These are phyloP conservation scores for Cephus pygmeus DNA, from an alignment of 2,888 invertebrate species.

Conservation along the genomic window DNA sequence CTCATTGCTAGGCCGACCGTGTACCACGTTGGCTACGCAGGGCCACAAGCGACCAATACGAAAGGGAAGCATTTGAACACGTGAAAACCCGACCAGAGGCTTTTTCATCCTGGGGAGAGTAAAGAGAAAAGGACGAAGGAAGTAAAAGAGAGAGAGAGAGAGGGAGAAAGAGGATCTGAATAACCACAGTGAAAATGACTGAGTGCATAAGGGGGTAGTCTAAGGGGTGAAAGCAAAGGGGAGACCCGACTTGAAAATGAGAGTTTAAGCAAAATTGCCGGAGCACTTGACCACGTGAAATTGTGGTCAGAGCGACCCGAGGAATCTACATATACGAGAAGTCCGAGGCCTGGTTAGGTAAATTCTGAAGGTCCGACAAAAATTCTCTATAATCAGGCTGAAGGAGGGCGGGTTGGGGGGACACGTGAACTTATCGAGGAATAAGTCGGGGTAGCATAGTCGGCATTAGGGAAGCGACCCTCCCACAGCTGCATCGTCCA, in stretches of 20 bases:
- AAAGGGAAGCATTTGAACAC: background rate
- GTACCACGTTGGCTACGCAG: background rate
- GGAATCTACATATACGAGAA: slow-evolving; percentile 13
- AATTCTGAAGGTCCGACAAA: slow-evolving; percentile 7
- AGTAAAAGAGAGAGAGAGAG: no score
- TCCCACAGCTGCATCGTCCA: slow-evolving; percentile 47
- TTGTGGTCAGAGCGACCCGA: slow-evolving; percentile 15
- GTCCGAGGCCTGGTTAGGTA: slow-evolving; percentile 11
- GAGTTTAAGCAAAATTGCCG: slow-evolving; percentile 25
- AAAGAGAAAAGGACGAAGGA: background rate
- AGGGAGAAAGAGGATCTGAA: no score
- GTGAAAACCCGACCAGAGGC: background rate
- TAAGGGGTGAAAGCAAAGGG: background rate
- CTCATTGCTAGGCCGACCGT: background rate
- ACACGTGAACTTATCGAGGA: slow-evolving; percentile 5
- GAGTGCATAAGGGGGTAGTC: background rate
- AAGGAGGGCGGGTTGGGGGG: slow-evolving; percentile 9
- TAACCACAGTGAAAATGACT: no score
- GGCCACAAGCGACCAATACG: background rate
- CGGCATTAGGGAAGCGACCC: slow-evolving; percentile 41
- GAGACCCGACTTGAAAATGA: slow-evolving; percentile 16
- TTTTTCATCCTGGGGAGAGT: background rate
- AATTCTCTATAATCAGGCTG: slow-evolving; percentile 18
- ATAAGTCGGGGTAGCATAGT: slow-evolving; percentile 41
- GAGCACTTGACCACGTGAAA: slow-evolving; percentile 27